These are phyloP conservation scores for Drosophila ercepeae DNA, from an alignment of 1,140 invertebrate species.

Conservation along the genomic window DNA sequence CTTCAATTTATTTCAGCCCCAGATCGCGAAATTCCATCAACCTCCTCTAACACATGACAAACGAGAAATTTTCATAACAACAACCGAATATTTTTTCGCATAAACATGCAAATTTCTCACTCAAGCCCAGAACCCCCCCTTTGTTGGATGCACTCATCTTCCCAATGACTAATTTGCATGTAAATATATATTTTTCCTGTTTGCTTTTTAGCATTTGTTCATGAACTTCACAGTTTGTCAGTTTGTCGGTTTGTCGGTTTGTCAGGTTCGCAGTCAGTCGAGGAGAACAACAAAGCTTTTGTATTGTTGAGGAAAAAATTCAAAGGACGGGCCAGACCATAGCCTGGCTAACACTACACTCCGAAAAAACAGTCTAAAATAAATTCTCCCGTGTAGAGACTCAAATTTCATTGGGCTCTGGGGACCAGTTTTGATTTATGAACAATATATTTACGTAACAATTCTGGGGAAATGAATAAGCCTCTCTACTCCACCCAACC, in stretches of 20 bases:
- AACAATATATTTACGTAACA: slow-evolving; percentile 51
- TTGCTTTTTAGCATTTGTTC: slow-evolving; percentile 55
- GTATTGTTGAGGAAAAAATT: slow-evolving; percentile 43
- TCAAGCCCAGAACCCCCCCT: slow-evolving; percentile 2
- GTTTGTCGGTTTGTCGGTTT: slow-evolving; percentile 11
- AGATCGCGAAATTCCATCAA: slow-evolving; percentile 36
- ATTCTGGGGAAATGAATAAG: slow-evolving; percentile 30
- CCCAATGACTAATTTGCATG: slow-evolving; percentile 75
- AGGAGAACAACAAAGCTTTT: slow-evolving; percentile 44
- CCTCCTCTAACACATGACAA: slow-evolving; percentile 18
- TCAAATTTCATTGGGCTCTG: slow-evolving; percentile 50
- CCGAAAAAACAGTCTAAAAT: not conserved
- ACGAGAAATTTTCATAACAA: slow-evolving; percentile 55
- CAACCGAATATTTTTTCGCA: slow-evolving; percentile 69
- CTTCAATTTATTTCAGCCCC: slow-evolving; percentile 33
- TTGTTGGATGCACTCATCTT: slow-evolving; percentile 49
- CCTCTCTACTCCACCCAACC: not conserved
- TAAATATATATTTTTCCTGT: slow-evolving; percentile 61
- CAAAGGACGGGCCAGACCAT: slow-evolving; percentile 20
- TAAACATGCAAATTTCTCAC: slow-evolving; percentile 77
- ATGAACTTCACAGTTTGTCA: slow-evolving; percentile 57
- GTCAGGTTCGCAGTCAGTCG: slow-evolving; percentile 13
- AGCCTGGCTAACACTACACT: slow-evolving; percentile 53
- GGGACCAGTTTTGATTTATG: slow-evolving; percentile 52
- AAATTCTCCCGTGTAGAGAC: slow-evolving; percentile 9